These are phyloP conservation scores for Nothura maculosa DNA, from an alignment of 2,797 vertebrate genomes.

Conservation along the genomic window DNA sequence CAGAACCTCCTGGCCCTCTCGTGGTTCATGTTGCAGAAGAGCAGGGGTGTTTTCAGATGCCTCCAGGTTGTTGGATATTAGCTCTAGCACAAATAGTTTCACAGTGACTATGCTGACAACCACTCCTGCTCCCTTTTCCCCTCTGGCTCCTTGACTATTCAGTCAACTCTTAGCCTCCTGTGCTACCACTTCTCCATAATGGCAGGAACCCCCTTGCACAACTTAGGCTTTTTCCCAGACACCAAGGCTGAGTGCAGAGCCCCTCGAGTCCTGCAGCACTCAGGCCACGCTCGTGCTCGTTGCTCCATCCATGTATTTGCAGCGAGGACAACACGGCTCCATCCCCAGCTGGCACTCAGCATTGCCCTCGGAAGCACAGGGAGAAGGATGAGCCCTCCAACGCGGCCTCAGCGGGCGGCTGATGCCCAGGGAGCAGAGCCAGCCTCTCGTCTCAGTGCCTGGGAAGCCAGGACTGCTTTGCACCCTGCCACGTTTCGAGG, in stretches of 20 bases:
- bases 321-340: neutral
- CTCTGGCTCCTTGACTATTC: neutral
- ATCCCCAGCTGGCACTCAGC: neutral
- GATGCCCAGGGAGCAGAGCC: neutral
- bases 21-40: neutral
- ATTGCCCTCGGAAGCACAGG: neutral
- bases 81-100: neutral
- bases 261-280: neutral
- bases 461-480: neutral
- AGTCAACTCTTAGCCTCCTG: neutral
- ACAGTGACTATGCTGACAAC: neutral
- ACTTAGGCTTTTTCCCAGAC: neutral
- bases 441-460: neutral
- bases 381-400: neutral
- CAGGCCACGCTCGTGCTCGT: neutral
- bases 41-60: neutral
- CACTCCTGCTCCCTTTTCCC: neutral
- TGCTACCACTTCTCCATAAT: neutral
- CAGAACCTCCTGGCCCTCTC: neutral
- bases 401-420: neutral
- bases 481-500: neutral
- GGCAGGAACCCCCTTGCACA: neutral
- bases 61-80: neutral
- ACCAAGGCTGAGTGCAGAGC: neutral
- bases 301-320: neutral